Evolutionary conservation across 2,888 invertebrate genomes (phyloP), one percentile per base, ranked within the genome.

Genomic region (Eupelmus urozonus): DNA sequence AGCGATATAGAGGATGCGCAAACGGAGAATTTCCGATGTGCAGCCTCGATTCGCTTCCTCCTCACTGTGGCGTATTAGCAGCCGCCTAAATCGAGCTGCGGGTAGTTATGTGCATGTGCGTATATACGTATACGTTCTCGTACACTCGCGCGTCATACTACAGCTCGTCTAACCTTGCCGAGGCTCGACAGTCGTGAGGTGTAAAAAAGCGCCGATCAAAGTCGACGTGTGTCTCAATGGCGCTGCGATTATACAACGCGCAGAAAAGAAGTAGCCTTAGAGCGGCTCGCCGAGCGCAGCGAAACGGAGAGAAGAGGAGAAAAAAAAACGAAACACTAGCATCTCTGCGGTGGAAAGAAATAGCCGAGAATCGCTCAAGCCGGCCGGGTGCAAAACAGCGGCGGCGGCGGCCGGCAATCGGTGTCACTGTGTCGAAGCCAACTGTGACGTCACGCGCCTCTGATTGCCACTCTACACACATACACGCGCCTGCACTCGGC

Each of bases 391-490:
- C 42, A 34, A 40, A 11, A 9, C 13, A 42, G 40, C 20, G 20
- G 42, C 27, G 20, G 42, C 57, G 23, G 51, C 49, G 18, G 59
- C 34, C 27, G 27, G 34, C 53, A 55, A 71, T 60, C 83, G 84
- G 85, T 85, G 85, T 85, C 86, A 86, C 84, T 86, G 83, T 86
- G 85, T 85, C 85, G 85, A 80, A 82, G 76, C 80, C 29, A 34
- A 23, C 20, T 80, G 60, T 85, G 85, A 84, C 85, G 84, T 85
- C 85, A 85, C 80, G 13, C 45, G 16, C 2, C 45, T 7, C 45
- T 45, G 45, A 45, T 45, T 7, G 45, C 45, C 2, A 45, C 13
- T 45, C 45, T 45, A 45, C 16, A 45, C 2, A 2, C 2, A 53
- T 18, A 20, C 51, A 27, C 34, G 34, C n/a, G 29, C 57, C 60